Evolutionary conservation across 2,797 vertebrate species (phyloP).

Genomic region (Microcaecilia unicolor): DNA sequence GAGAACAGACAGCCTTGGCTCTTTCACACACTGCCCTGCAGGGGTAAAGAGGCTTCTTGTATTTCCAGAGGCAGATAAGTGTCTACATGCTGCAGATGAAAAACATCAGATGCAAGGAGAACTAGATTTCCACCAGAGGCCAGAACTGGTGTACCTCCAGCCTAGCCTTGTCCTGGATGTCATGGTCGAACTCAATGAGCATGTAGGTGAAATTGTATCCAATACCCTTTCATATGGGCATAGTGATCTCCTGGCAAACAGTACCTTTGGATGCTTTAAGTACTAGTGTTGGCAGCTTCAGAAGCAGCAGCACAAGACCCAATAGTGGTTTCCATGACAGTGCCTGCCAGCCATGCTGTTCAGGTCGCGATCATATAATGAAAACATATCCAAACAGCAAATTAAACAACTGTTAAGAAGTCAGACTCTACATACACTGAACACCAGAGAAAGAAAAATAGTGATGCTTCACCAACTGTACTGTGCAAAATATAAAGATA

Average conservation of each 20-base stretch:
- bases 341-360: no score
- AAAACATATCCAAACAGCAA: conserved; percentile 9
- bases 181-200: conserved; percentile 98
- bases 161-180: conserved; percentile 92
- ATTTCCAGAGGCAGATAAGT: conserved; percentile 90
- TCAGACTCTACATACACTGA: no score
- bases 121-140: conserved; percentile 93
- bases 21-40: conserved; percentile 90
- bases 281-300: conserved; percentile 42
- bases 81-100: conserved; percentile 98
- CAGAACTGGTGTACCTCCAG: conserved; percentile 97
- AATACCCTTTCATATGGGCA: conserved; percentile 89
- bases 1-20: conserved; percentile 89
- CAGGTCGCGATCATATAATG: no score
- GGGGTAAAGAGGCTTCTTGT: conserved; percentile 86
- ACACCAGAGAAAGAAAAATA: no score
- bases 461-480: no score
- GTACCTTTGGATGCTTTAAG: conserved; percentile 75
- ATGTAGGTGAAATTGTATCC: conserved; percentile 93
- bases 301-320: conserved; percentile 43
- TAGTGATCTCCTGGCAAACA: conserved; percentile 85
- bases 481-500: no score
- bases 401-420: no score
- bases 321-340: neutral
- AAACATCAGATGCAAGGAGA: conserved; percentile 88